Percentiles rank a stretch among this genome's conserved stretches.
Conservation (phyloP, 2,113 vertebrate species). For the Camelus dromedarius region DNA sequence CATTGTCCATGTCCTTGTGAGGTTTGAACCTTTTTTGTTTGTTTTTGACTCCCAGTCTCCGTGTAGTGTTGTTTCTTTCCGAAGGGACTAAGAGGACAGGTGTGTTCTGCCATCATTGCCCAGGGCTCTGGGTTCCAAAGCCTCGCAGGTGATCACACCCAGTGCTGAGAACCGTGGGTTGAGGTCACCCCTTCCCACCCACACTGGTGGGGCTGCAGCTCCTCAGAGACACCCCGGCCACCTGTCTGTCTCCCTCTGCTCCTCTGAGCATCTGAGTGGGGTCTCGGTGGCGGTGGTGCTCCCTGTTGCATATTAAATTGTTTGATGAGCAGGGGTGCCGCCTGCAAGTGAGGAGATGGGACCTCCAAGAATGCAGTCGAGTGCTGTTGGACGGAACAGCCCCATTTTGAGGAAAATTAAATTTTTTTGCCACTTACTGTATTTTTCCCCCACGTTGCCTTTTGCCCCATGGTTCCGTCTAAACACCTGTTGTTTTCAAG, state of each 20-base stretch:
- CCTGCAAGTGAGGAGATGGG: not conserved
- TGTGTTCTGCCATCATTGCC: not conserved
- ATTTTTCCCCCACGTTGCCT: not conserved
- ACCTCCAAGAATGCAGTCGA: not conserved
- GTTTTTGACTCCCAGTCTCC: too few relatives aligned
- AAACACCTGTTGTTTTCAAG: not conserved
- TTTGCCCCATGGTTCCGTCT: not conserved
- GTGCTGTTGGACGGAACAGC: too few relatives aligned
- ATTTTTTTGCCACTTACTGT: not conserved
- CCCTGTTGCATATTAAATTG: fast-evolving
- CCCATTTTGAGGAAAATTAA: not conserved
- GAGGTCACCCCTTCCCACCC: fast-evolving
- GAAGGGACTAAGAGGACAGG: not conserved
- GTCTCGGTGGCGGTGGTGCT: too few relatives aligned
- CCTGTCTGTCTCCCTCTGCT: fast-evolving
- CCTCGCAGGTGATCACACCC: fast-evolving
- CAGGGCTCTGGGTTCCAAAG: not conserved
- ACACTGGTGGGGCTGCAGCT: fast-evolving
- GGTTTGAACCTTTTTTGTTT: too few relatives aligned
- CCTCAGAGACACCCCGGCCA: not conserved
- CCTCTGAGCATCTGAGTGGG: not conserved
- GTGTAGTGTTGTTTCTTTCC: not conserved
- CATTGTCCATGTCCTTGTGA: not conserved
- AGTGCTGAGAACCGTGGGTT: fast-evolving
- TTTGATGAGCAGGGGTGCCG: fast-evolving